Percentiles rank a stretch among this genome's conserved stretches.
Evolutionary conservation across 2,113 vertebrate species (phyloP).

Genomic region (Scopus umbretta): DNA sequence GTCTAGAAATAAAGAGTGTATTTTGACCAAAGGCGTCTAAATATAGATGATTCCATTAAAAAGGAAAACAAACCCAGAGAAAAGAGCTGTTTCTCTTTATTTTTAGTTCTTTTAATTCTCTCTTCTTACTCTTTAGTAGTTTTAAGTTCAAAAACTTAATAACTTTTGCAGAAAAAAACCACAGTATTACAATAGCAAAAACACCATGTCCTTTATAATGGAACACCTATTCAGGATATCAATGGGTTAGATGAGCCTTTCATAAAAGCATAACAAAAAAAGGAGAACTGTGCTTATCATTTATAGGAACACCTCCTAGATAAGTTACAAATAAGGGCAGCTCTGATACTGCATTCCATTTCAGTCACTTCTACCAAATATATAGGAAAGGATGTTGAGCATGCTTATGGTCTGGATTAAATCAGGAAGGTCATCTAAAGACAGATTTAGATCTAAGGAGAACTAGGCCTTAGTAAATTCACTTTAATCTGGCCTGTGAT

Average conservation of each 20-base stretch:
- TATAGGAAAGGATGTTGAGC: background rate
- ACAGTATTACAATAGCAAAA: slow-evolving; percentile 16
- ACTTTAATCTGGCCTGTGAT: background rate
- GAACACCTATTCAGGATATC: slow-evolving; percentile 61
- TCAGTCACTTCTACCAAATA: slow-evolving; percentile 6
- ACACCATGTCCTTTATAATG: slow-evolving; percentile 16
- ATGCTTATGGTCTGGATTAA: slow-evolving; percentile 28
- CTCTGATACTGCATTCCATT: slow-evolving; percentile 6
- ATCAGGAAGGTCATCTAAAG: slow-evolving; percentile 16
- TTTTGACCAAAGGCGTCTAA: background rate
- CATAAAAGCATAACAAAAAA: slow-evolving; percentile 14
- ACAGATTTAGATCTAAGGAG: background rate
- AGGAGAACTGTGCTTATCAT: background rate
- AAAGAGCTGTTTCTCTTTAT: background rate
- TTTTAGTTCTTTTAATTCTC: background rate
- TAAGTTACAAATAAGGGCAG: slow-evolving; percentile 1
- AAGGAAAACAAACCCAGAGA: background rate
- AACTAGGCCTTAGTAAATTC: background rate
- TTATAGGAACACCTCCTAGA: slow-evolving; percentile 3
- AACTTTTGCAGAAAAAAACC: background rate
- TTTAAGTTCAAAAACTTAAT: slow-evolving; percentile 30
- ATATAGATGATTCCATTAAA: background rate
- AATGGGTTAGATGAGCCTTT: background rate
- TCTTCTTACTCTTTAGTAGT: background rate
- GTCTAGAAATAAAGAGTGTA: background rate